A percentile compares a stretch with the other conserved stretches of the same genome.
phyloP scores from a whole-genome alignment of 2,113 vertebrate genomes.

The Sylvilagus bachmani region DNA sequence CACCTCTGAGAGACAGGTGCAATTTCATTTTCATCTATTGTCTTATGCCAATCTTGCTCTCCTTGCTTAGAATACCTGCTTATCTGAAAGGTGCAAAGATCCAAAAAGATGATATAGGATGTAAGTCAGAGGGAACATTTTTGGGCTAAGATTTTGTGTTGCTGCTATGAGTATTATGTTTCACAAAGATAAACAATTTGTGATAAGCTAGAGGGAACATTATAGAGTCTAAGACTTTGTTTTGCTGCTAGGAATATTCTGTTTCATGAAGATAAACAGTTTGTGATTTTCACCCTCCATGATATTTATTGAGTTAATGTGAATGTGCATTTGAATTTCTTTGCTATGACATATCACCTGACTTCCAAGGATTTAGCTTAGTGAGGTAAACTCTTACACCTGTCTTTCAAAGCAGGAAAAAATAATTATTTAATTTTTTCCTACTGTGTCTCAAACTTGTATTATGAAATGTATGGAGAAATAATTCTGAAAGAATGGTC shows the following conservation, averaged over 20 bases:
- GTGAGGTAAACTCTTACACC: neutral
- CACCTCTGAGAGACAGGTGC: neutral
- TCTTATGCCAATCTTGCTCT: neutral
- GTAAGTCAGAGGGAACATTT: neutral
- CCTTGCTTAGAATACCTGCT: neutral
- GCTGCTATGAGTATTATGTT: neutral
- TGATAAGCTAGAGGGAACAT: constrained; percentile 18
- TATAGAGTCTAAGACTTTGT: neutral
- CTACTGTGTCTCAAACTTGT: neutral
- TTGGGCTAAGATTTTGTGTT: neutral
- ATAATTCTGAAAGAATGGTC: neutral
- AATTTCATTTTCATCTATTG: neutral
- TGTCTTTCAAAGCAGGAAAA: neutral
- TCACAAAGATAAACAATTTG: constrained; percentile 25
- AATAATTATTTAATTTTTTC: neutral
- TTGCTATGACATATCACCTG: neutral
- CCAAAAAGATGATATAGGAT: neutral
- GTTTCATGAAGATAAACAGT: constrained; percentile 34
- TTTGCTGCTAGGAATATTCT: neutral
- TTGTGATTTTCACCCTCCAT: constrained; percentile 10
- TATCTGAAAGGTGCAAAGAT: neutral
- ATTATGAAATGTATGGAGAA: neutral
- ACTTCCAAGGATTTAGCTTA: neutral
- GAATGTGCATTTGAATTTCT: neutral
- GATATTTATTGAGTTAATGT: constrained; percentile 28